A percentile compares a stretch with the other conserved stretches of the same genome.
Conservation (phyloP, 2,113 vertebrate genomes). For the Cololabis saira region DNA sequence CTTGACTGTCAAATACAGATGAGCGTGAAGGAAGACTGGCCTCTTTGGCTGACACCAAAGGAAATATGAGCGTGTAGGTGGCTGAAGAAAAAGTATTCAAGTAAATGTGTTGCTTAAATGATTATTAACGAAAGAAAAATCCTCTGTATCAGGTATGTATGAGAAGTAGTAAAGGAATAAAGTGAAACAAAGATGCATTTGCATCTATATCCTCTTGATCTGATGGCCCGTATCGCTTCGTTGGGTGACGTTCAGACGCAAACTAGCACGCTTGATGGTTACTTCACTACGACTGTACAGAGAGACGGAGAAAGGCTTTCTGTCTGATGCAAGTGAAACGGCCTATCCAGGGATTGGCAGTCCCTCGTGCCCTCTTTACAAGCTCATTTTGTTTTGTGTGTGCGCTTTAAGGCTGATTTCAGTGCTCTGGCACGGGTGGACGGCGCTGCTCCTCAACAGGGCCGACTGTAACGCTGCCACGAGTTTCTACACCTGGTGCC, state of each 20-base stretch:
- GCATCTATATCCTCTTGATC: background rate
- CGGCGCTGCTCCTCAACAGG: constrained; percentile 52
- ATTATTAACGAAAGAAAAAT: constrained; percentile 2
- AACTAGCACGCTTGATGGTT: constrained; percentile 37
- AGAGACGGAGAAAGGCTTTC: constrained; percentile 51
- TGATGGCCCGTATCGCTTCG: constrained; percentile 14
- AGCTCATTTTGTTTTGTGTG: constrained; percentile 36
- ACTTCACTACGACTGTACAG: constrained; percentile 31
- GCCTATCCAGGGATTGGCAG: constrained; percentile 58
- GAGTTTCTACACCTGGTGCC: constrained; percentile 73
- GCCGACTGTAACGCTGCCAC: constrained; percentile 66
- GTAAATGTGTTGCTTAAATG: constrained; percentile 9
- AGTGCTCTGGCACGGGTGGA: constrained; percentile 52
- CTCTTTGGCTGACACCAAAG: background rate
- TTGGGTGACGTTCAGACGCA: constrained; percentile 44
- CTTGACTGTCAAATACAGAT: background rate
- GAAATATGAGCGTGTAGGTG: background rate
- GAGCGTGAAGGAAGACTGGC: background rate
- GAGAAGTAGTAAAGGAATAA: too few relatives aligned
- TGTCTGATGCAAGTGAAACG: constrained; percentile 74
- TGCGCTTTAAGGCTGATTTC: constrained; percentile 55
- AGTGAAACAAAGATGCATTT: too few relatives aligned
- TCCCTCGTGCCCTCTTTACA: constrained; percentile 51
- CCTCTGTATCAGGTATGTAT: background rate
- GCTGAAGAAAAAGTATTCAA: background rate